These are phyloP conservation scores for Ectropis grisescens DNA, from an alignment of 1,140 invertebrate genomes.

Conservation along the genomic window DNA sequence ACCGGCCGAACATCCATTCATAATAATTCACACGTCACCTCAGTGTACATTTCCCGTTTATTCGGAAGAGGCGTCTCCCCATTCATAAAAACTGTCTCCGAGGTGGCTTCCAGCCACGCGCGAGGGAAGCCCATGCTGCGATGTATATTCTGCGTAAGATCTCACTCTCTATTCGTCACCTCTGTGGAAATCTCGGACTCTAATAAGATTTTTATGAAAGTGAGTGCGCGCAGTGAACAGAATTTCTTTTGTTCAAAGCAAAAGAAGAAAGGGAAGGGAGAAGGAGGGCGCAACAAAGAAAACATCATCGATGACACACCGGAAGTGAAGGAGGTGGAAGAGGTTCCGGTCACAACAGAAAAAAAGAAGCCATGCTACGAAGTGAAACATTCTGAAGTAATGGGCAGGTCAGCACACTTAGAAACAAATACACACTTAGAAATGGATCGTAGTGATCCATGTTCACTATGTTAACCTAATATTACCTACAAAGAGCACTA, in stretches of 20 bases:
- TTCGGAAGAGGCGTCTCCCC: constrained; percentile 1
- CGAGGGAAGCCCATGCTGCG: constrained; percentile 27
- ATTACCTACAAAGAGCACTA: too few relatives aligned
- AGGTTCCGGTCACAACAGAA: constrained; percentile 6
- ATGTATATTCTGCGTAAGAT: constrained; percentile 47
- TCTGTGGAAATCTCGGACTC: too few relatives aligned
- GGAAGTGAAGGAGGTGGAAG: constrained; percentile 9
- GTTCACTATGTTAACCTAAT: too few relatives aligned
- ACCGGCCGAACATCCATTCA: constrained; percentile 35
- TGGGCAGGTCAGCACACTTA: constrained; percentile 67
- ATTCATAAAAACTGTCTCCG: constrained; percentile 29
- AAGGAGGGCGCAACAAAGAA: constrained; percentile 47
- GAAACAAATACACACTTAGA: too few relatives aligned
- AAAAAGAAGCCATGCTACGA: constrained; percentile 50
- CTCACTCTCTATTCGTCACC: too few relatives aligned
- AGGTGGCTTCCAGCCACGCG: constrained; percentile 1
- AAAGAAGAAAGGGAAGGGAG: constrained; percentile 40
- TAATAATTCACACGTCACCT: constrained; percentile 32
- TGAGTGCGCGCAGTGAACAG: too few relatives aligned
- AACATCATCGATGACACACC: constrained; percentile 30
- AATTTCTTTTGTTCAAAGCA: constrained; percentile 30
- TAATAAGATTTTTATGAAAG: too few relatives aligned
- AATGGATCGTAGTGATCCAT: too few relatives aligned
- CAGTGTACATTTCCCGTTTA: constrained; percentile 8
- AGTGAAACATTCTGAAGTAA: constrained; percentile 63